phyloP scores from a whole-genome alignment of 2,888 invertebrate species.

The Terebella lapidaria region DNA sequence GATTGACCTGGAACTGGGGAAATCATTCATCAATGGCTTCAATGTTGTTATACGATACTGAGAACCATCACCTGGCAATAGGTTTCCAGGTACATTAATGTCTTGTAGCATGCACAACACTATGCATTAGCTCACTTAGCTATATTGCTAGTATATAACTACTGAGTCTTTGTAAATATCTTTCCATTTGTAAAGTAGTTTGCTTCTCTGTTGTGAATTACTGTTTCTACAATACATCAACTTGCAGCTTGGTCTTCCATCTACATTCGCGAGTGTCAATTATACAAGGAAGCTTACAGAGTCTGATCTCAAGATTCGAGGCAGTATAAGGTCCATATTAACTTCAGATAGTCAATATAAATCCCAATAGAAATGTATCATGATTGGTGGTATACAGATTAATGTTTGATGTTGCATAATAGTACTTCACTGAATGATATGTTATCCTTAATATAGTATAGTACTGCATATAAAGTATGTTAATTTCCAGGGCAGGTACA shows the following conservation, averaged over 20 bases:
- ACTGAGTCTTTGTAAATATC: neutral
- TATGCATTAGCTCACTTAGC: no score
- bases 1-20: slow-evolving; percentile 75
- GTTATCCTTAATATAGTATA: no score
- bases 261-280: slow-evolving; percentile 53
- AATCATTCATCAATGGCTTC: slow-evolving; percentile 71
- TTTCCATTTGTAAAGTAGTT: no score
- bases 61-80: slow-evolving; percentile 64
- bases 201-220: no score
- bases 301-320: slow-evolving; percentile 66
- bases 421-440: neutral
- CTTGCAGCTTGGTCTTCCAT: slow-evolving; percentile 47
- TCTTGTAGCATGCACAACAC: no score
- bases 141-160: neutral
- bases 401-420: neutral
- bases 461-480: no score
- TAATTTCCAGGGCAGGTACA: slow-evolving; percentile 41
- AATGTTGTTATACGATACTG: slow-evolving; percentile 72
- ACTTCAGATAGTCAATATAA: neutral
- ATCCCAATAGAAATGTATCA: neutral
- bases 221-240: no score
- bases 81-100: slow-evolving; percentile 68
- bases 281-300: slow-evolving; percentile 77
- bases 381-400: neutral
- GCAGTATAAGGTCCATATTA: no score